Evolutionary conservation across 2,888 invertebrate genomes (phyloP), one percentile per base, ranked within the genome.

Genomic region (Eupithecia abbreviata): DNA sequence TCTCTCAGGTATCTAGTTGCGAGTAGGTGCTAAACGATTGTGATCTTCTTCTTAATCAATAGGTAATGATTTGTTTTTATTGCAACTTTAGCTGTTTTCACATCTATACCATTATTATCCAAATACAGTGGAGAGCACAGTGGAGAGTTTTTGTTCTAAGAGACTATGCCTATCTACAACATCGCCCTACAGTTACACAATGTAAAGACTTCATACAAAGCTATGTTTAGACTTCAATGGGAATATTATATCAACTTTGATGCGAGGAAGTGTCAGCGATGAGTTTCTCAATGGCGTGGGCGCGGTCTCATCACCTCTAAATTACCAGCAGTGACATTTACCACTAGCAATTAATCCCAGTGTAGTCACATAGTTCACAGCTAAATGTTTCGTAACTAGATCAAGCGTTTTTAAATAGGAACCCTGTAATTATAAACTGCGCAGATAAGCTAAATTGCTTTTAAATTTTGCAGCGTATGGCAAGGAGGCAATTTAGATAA

Each of bases 361-460:
- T 51, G 12, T 15, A 58, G 9, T 58, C 58, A 18, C 58, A 58
- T 75, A 76, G 66, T 76, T 78, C 65, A 71, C 71, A 65, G 71
- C 71, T 73, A 76, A 76, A 72, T 69, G 73, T 72, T 69, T 74
- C 30, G 72, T 74, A 80, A 77, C 76, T 80, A 72, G 79, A 76
- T 58, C 81, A 79, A 80, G 72, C 58, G 72, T 73, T 79, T 77
- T 72, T 76, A 78, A 76, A 76, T 74, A 73, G 78, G 75, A 73
- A 75, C 41, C 67, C 58, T 72, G 75, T 76, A 71, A 78, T 80
- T 81, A 77, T 78, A 75, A 77, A 62, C 66, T 30, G 73, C 70
- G 74, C 42, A 77, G 80, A 80, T 80, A 81, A 81, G 73, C 69
- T 72, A 10, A 66, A 78, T 80, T 79, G 62, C 69, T 68, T 75